phyloP scores from a whole-genome alignment of 2,797 vertebrate species.

The Cirrhinus molitorella region DNA sequence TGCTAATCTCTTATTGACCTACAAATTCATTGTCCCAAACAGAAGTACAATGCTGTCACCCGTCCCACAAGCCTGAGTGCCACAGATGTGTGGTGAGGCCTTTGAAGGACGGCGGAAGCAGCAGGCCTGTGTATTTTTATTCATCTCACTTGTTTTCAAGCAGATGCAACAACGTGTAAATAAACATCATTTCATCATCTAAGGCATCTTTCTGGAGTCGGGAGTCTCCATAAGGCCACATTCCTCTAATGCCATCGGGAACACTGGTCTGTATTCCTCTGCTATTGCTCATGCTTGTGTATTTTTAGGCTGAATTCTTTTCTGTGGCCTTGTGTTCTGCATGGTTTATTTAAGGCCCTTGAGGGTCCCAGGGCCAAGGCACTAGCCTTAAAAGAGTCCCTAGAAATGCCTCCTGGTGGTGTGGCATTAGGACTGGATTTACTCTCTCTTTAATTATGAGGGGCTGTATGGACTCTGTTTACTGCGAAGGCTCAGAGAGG shows the following conservation, averaged over 20 bases:
- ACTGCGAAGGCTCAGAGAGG: conserved; percentile 53
- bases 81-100: conserved; percentile 4
- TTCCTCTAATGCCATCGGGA: conserved; percentile 55
- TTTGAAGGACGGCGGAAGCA: conserved; percentile 6
- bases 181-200: conserved; percentile 1
- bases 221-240: conserved; percentile 18
- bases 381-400: conserved; percentile 36
- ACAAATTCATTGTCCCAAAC: conserved; percentile 28
- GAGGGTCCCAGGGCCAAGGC: conserved; percentile 2
- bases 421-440: conserved; percentile 27
- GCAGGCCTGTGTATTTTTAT: neutral
- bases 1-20: conserved; percentile 48
- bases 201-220: neutral
- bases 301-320: conserved; percentile 57
- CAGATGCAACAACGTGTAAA: neutral
- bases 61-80: neutral
- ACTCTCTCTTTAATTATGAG: conserved; percentile 56
- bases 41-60: neutral
- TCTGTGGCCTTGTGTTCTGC: conserved; percentile 49
- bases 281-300: conserved; percentile 48
- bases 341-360: conserved; percentile 51
- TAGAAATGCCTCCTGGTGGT: conserved; percentile 34
- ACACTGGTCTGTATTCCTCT: conserved; percentile 3
- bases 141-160: conserved; percentile 10
- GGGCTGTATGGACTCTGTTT: conserved; percentile 41